phyloP scores from a whole-genome alignment of 2,797 vertebrate species.

The Bothrops alternatus region DNA sequence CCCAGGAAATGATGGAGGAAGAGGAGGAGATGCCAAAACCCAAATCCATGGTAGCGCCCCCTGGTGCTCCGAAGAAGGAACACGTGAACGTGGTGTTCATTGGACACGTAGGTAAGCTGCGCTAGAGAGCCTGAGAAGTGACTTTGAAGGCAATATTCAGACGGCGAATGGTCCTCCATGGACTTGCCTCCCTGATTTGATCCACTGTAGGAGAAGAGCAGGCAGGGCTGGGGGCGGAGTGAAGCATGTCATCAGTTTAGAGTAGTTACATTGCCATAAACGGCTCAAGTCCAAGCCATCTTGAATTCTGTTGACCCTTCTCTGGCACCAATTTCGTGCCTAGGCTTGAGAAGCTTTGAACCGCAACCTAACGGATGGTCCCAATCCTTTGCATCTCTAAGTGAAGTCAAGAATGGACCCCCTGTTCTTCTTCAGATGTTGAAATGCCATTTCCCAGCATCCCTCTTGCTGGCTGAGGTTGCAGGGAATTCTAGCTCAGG shows the following conservation, averaged over 20 bases:
- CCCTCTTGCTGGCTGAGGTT: neutral
- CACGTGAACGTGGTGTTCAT: slow-evolving; percentile 99
- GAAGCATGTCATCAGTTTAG: neutral
- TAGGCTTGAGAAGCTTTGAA: neutral
- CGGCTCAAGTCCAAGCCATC: neutral
- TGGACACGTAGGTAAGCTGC: slow-evolving; percentile 93
- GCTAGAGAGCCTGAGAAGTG: neutral
- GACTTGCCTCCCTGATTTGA: neutral
- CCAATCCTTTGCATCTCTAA: neutral
- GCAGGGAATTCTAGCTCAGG: neutral
- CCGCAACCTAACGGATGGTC: neutral
- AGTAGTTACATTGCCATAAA: neutral
- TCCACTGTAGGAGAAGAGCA: neutral
- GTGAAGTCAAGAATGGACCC: neutral
- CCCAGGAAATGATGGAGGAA: slow-evolving; percentile 92
- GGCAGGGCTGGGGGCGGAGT: accelerated
- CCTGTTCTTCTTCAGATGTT: neutral
- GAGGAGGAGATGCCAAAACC: slow-evolving; percentile 88
- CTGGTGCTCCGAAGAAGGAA: slow-evolving; percentile 93
- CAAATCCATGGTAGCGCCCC: slow-evolving; percentile 80
- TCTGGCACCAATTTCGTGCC: neutral
- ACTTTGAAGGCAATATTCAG: neutral
- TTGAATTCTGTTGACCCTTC: neutral
- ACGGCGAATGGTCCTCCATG: neutral
- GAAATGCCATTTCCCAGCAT: neutral